Evolutionary conservation across 2,888 invertebrate genomes (phyloP).

Genomic region (Parnassius glacialis): DNA sequence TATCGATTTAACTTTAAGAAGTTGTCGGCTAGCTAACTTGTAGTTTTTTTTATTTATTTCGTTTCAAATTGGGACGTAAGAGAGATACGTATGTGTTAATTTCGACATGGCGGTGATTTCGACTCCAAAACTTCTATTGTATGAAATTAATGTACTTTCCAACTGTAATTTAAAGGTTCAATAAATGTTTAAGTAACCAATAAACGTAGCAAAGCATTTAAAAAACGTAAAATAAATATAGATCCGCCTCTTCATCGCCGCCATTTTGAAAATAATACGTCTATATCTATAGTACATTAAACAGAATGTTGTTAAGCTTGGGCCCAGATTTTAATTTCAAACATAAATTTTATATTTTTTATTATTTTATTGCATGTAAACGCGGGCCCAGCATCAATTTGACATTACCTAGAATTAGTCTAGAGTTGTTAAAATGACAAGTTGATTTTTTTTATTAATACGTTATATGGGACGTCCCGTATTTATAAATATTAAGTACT

Average conservation of each 20-base stretch:
- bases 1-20: constrained; percentile 42
- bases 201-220: constrained; percentile 11
- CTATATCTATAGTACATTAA: constrained; percentile 15
- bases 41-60: constrained; percentile 46
- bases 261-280: constrained; percentile 12
- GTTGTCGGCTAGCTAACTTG: constrained; percentile 49
- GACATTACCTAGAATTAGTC: constrained; percentile 75
- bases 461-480: constrained; percentile 27
- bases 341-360: constrained; percentile 9
- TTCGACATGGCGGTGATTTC: constrained; percentile 3
- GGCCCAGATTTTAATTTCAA: constrained; percentile 10
- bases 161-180: neutral
- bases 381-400: constrained; percentile 56
- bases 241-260: constrained; percentile 3
- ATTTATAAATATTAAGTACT: constrained; percentile 32
- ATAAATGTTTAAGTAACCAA: constrained; percentile 3
- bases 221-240: neutral
- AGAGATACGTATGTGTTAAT: neutral
- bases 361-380: constrained; percentile 28
- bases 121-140: neutral
- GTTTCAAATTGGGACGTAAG: constrained; percentile 6
- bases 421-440: constrained; percentile 77
- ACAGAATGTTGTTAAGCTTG: constrained; percentile 9
- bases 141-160: neutral
- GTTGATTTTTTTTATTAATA: constrained; percentile 48